Evolutionary conservation across 1,140 invertebrate genomes (phyloP), one percentile per base, ranked within the genome.

Genomic region (Eubasilissa regina): DNA sequence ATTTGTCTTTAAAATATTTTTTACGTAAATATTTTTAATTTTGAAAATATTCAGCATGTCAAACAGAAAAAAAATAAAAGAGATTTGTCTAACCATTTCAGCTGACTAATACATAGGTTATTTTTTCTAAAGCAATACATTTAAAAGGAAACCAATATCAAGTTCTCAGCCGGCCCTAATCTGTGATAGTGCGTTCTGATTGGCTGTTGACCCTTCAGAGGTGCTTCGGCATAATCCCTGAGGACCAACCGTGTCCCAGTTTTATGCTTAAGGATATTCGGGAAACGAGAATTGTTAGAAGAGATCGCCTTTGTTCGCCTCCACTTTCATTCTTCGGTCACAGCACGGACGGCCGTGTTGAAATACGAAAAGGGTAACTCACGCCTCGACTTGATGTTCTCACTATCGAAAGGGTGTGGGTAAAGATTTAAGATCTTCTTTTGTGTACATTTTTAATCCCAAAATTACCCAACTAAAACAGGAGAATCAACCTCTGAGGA

Each of bases 121-220:
- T 51, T 13, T 13, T 51, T 51, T 43, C 4, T 8, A 10, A n/a
- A 64, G 10, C 11, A 64, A 25, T 64, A 21, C 35, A 21, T 11
- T 35, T 35, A 35, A 35, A 35, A 12, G 7, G 60, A 64, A 64
- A 64, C 60, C 35, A 64, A 64, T 35, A 35, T 44, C 64, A n/a
- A 68, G 17, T 17, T 15, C 44, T 21, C 64, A 68, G 44, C 44
- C 45, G 64, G 44, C 64, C 44, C 19, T 68, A 68, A 68, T 68
- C 64, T 68, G 43, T 15, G 64, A 68, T 68, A 68, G 64, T 68
- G 64, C 64, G 64, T 15, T 19, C 64, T 68, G 64, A 68, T 68
- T 68, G 64, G 64, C 64, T 68, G 64, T 68, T 68, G 64, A 68
- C 64, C 64, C 64, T 68, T 68, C 35, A 15, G 64, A 43, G 64